Conservation (phyloP, 2,888 invertebrate genomes). For the Drosophila flavopinicola region DNA sequence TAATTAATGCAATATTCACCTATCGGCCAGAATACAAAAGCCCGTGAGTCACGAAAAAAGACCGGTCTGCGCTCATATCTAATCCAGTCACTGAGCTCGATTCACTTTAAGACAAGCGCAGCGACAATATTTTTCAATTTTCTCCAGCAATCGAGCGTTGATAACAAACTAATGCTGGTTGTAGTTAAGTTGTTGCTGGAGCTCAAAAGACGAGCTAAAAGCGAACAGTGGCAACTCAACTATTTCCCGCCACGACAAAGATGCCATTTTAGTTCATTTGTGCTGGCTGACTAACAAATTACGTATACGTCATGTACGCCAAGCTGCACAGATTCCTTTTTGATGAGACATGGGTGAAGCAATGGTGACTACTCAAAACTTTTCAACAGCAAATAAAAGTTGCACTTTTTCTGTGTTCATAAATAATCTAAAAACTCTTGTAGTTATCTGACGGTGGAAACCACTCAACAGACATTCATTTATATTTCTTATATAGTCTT, state of each 20-base stretch:
- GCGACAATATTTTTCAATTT: slow-evolving; percentile 80
- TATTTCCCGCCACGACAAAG: slow-evolving; percentile 15
- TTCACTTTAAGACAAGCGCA: slow-evolving; percentile 36
- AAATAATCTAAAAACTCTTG: slow-evolving; percentile 4
- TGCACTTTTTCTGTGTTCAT: slow-evolving; percentile 7
- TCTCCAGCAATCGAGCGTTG: slow-evolving; percentile 75
- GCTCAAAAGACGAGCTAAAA: slow-evolving; percentile 1
- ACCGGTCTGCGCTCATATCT: too few relatives aligned
- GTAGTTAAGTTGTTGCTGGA: slow-evolving; percentile 36
- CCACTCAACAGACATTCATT: background rate
- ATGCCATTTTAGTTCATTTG: slow-evolving; percentile 43
- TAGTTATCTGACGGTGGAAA: background rate
- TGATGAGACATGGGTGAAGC: slow-evolving; percentile 12
- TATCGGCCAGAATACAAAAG: too few relatives aligned
- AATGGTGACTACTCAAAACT: slow-evolving; percentile 8
- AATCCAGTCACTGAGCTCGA: slow-evolving; percentile 49
- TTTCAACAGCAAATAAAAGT: slow-evolving; percentile 1
- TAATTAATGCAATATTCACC: too few relatives aligned
- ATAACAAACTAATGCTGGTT: slow-evolving; percentile 74
- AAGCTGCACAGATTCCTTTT: slow-evolving; percentile 16
- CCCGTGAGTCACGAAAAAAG: too few relatives aligned
- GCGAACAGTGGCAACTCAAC: slow-evolving; percentile 6
- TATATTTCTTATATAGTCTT: background rate
- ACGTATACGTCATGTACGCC: slow-evolving; percentile 36
- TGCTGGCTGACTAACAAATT: slow-evolving; percentile 27